Conservation (phyloP, 2,797 vertebrate species). For the Alouatta caraya region DNA sequence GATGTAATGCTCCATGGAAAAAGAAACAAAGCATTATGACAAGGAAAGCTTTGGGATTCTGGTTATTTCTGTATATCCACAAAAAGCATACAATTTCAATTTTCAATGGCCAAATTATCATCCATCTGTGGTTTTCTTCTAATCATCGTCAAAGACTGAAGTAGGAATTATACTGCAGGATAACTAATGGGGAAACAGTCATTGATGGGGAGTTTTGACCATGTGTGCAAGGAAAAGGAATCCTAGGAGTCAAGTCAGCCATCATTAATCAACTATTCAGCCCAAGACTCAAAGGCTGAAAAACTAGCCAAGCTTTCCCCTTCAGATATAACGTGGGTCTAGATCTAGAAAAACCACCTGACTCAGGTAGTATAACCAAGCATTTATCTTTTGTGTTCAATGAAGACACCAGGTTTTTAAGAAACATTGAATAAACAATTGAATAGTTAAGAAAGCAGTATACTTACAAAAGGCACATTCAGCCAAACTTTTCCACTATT, state of each 20-base stretch:
- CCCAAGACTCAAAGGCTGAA: background rate
- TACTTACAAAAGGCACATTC: background rate
- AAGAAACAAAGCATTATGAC: constrained; percentile 17
- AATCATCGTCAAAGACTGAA: background rate
- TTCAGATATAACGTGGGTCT: background rate
- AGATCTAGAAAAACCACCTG: background rate
- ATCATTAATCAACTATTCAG: background rate
- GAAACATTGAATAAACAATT: background rate
- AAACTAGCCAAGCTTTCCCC: background rate
- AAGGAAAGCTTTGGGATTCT: constrained; percentile 28
- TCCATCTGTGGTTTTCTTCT: background rate
- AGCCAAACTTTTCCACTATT: background rate
- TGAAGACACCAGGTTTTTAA: background rate
- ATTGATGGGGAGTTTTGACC: background rate
- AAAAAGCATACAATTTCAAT: background rate
- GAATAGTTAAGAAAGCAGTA: background rate
- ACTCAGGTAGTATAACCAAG: background rate
- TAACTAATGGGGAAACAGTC: background rate
- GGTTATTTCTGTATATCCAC: background rate
- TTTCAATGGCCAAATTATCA: background rate
- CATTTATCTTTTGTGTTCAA: background rate
- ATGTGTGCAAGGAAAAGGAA: background rate
- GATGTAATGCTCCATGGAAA: constrained; percentile 42
- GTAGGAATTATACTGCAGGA: background rate
- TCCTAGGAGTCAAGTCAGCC: background rate